Conservation (phyloP, 2,888 invertebrate genomes). For the Monopis laevigella region DNA sequence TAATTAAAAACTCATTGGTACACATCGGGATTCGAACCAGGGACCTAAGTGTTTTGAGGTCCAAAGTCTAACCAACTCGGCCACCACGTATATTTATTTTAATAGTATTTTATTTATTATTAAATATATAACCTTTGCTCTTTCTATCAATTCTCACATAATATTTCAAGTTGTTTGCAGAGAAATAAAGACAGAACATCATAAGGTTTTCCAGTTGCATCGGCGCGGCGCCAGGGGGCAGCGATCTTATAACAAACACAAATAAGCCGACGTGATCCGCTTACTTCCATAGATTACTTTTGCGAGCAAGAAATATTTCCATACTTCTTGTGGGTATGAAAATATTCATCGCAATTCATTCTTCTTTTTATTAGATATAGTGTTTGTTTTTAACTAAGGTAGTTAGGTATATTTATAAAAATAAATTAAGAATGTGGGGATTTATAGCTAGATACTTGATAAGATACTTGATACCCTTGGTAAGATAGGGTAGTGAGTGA, state of each 20-base stretch:
- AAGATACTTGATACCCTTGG: too few relatives aligned
- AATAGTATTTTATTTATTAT: background rate
- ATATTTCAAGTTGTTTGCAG: background rate
- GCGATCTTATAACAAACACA: slow-evolving; percentile 61
- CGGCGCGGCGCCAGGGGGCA: slow-evolving; percentile 38
- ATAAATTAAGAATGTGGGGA: too few relatives aligned
- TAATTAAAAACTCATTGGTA: too few relatives aligned
- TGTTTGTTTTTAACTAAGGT: too few relatives aligned
- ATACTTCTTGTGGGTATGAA: slow-evolving; percentile 3
- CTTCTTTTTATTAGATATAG: background rate
- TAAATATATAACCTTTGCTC: background rate
- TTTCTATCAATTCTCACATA: background rate
- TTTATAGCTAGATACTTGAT: too few relatives aligned
- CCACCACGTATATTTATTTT: too few relatives aligned
- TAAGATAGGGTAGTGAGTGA: too few relatives aligned
- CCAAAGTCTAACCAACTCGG: too few relatives aligned
- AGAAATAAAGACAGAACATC: background rate
- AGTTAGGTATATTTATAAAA: too few relatives aligned
- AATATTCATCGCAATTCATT: slow-evolving; percentile 5
- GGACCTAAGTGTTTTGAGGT: too few relatives aligned
- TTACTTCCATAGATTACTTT: slow-evolving; percentile 51
- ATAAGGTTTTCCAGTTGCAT: background rate
- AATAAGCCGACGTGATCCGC: slow-evolving; percentile 65
- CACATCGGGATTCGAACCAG: too few relatives aligned
- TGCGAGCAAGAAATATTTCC: slow-evolving; percentile 4